These are phyloP conservation scores for Rhamphomyia laevipes DNA, from an alignment of 2,888 invertebrate genomes.

Conservation along the genomic window DNA sequence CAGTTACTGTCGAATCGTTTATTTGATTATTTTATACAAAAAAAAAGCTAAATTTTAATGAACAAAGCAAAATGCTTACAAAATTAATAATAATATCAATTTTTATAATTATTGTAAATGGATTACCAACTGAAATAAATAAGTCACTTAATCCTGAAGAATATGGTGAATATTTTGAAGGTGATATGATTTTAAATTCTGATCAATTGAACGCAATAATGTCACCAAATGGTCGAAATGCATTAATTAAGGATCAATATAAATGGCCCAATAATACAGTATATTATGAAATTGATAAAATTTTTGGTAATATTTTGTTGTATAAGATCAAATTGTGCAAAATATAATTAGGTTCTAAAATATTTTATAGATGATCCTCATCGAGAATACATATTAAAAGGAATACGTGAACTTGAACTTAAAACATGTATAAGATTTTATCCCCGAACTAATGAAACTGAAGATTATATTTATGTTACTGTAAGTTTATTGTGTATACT, in stretches of 20 bases:
- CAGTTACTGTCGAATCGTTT: too few relatives aligned
- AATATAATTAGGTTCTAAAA: background rate
- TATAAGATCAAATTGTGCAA: background rate
- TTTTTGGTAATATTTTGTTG: slow-evolving; percentile 9
- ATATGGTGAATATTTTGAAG: slow-evolving; percentile 58
- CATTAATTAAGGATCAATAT: slow-evolving; percentile 41
- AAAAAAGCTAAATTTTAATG: too few relatives aligned
- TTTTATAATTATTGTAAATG: too few relatives aligned
- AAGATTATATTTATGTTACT: slow-evolving; percentile 10
- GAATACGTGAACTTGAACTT: slow-evolving; percentile 58
- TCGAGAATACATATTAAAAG: slow-evolving; percentile 48
- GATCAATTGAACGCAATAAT: slow-evolving; percentile 13
- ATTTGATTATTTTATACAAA: too few relatives aligned
- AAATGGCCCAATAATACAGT: slow-evolving; percentile 55
- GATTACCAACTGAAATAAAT: background rate
- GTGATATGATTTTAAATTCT: slow-evolving; percentile 56
- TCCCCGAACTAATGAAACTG: slow-evolving; percentile 36
- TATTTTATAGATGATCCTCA: slow-evolving; percentile 38
- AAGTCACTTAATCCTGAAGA: slow-evolving; percentile 50
- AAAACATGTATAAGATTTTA: slow-evolving; percentile 61
- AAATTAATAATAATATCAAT: too few relatives aligned
- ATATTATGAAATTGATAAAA: slow-evolving; percentile 50
- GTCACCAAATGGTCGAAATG: slow-evolving; percentile 40
- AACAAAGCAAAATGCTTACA: too few relatives aligned
- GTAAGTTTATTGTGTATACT: background rate